Base-by-base conservation (phyloP, 2,113 vertebrate genomes). In the Macquaria australasica region DNA sequence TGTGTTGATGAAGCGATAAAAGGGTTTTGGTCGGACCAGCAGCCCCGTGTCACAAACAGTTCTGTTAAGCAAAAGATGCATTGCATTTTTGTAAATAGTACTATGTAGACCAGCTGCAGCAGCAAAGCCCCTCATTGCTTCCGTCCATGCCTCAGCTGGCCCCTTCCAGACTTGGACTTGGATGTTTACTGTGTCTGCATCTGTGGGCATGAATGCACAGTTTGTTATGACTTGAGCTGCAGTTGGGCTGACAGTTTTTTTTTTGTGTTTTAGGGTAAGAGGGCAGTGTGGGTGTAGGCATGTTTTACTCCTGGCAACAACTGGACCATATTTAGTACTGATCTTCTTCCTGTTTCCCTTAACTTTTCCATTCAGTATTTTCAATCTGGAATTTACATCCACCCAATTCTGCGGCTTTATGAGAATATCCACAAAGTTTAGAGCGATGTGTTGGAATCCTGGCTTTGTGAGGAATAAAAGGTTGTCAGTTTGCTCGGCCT, bases 221-320 rank as follows among this genome's bases (percentile, higher is more conserved):
- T 88, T 93, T 94, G 92, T 94, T 93, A 77, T 91, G 82, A 84
- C 84, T 84, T 21, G 34, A 72, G 77, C 70, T 73, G 75, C 77
- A 77, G 64, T 87, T 59, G 34, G 68, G 20, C 34, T 63, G 56
- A 87, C 56, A 23, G 53, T 53, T 86, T 70, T 53, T 86, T 70
- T 51, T 71, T 39, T 11, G 10, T n/a, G 15, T 90, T 91, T 88
- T 85, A 56, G 73, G 34, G n/a, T 85, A 71, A 79, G 68, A 76
- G 78, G 86, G 48, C 86, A 25, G 21, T 68, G 39, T 92, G 91
- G 89, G 89, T 89, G 94, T 92, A 79, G 82, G 73, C 85, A 67
- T 82, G 70, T 86, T 92, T 85, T 82, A 87, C 83, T 84, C 75
- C 79, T 83, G 85, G 82, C 87, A 85, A 84, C 63, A 78, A 81